These are phyloP conservation scores for Philypnodon macrostomus DNA, from an alignment of 2,797 vertebrate genomes.

Conservation along the genomic window DNA sequence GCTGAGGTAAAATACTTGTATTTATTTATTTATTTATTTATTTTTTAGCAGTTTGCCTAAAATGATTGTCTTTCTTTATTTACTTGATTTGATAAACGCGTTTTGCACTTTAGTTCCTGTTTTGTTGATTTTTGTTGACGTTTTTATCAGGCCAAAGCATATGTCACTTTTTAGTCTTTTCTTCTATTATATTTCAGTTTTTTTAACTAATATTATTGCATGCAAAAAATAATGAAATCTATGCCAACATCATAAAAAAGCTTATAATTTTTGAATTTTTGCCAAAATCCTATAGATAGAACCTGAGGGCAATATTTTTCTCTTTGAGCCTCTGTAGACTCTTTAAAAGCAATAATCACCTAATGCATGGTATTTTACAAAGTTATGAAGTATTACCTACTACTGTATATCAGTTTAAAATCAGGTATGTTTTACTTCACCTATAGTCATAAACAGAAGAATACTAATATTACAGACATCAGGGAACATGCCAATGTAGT, in stretches of 20 bases:
- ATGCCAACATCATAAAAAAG: slow-evolving; percentile 87
- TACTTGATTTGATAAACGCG: slow-evolving; percentile 52
- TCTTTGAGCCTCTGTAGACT: slow-evolving; percentile 86
- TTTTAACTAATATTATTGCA: slow-evolving; percentile 75
- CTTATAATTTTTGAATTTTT: slow-evolving; percentile 83
- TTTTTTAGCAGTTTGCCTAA: slow-evolving; percentile 22
- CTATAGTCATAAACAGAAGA: slow-evolving; percentile 83
- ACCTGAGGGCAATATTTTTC: slow-evolving; percentile 86
- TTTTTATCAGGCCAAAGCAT: slow-evolving; percentile 88
- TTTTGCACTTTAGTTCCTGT: slow-evolving; percentile 75
- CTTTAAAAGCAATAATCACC: slow-evolving; percentile 94
- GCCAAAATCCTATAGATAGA: slow-evolving; percentile 85
- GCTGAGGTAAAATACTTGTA: slow-evolving; percentile 69
- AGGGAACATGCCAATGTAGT: slow-evolving; percentile 90
- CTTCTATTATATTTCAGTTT: slow-evolving; percentile 62
- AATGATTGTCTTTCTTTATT: slow-evolving; percentile 42
- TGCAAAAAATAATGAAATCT: slow-evolving; percentile 81
- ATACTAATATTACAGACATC: slow-evolving; percentile 82
- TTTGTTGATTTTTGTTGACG: slow-evolving; percentile 62
- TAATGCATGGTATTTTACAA: slow-evolving; percentile 91
- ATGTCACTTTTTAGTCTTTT: slow-evolving; percentile 75
- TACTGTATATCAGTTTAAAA: slow-evolving; percentile 86
- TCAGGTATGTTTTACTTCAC: slow-evolving; percentile 89
- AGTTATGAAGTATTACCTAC: slow-evolving; percentile 84
- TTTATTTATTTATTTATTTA: slow-evolving; percentile 49